Base-by-base conservation (phyloP, 2,797 vertebrate genomes). In the Limosa lapponica region DNA sequence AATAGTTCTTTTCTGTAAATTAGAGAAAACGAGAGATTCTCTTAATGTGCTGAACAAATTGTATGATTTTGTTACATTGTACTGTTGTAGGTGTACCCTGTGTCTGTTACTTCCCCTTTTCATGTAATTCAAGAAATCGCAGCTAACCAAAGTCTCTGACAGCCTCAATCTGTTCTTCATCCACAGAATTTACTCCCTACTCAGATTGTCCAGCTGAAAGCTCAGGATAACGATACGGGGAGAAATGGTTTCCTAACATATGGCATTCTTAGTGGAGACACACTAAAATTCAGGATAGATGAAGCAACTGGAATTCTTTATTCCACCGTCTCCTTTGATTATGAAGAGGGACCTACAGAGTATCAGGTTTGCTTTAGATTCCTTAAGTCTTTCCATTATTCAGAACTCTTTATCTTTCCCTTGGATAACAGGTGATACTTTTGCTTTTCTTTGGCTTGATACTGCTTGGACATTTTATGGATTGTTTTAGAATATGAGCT, bases 191-290 rank as follows among this genome's bases (percentile, higher is more conserved):
- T 39, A 32, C 13, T 39, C 1, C 41, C 95, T 46, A 75, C 88
- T 51, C 36, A 77, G 46, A 93, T 97, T 9, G 58, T 94, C n/a
- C 97, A 96, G 72, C 86, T 97, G 77, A 65, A 88, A 58, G 97
- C 97, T 78, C 80, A 82, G 44, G 96, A 97, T 58, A 80, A 37
- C 2, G 97, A 97, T 27, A 87, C 90, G 25, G 97, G 95, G 3
- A 96, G 94, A 82, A 97, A 98, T 34, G 97, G 95, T 34, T 10
- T 89, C 36, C 78, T 98, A 20, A 96, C 84, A 3, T 97, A 97
- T 0, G 93, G 93, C 41, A 91, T 98, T 83, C 89, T 98, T 34
- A 96, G 71, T 48, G 92, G 59, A 49, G 55, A 89, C 0, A 10
- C 8, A 20, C 52, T 86, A 9, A 85, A 94, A 86, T 97, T 98